phyloP scores from a whole-genome alignment of 2,113 vertebrate species.

The Triplophysa dalaica region DNA sequence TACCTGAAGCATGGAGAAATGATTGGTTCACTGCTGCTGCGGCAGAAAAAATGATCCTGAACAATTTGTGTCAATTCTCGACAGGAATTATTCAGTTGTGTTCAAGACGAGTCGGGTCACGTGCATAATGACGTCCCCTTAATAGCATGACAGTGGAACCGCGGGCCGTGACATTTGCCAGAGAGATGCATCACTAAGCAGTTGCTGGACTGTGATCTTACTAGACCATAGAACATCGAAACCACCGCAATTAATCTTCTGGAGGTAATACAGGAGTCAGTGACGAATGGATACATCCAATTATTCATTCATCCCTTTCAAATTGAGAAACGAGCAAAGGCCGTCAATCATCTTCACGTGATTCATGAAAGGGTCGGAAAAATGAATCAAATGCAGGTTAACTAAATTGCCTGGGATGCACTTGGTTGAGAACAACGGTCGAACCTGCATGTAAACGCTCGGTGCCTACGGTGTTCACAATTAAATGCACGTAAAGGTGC shows the following conservation, averaged over 20 bases:
- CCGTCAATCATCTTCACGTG: conserved; percentile 23
- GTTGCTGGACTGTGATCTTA: conserved; percentile 74
- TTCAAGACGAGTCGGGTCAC: conserved; percentile 69
- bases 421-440: background rate
- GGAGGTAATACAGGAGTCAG: conserved; percentile 35
- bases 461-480: conserved; percentile 30
- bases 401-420: background rate
- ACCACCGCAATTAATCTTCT: conserved; percentile 59
- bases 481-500: conserved; percentile 46
- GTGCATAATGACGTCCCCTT: conserved; percentile 80
- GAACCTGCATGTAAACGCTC: background rate
- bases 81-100: conserved; percentile 78
- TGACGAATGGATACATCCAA: conserved; percentile 45
- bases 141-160: conserved; percentile 79
- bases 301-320: conserved; percentile 51
- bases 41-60: conserved; percentile 70
- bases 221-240: conserved; percentile 67
- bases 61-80: conserved; percentile 80
- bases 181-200: conserved; percentile 79
- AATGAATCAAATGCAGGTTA: background rate
- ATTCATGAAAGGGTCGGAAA: background rate
- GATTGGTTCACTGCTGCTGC: conserved; percentile 71
- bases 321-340: conserved; percentile 39
- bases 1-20: conserved; percentile 75
- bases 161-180: conserved; percentile 79